Percentiles rank a stretch among this genome's conserved stretches.
phyloP scores from a whole-genome alignment of 2,888 invertebrate species.

The Lordiphosa fenestrarum region DNA sequence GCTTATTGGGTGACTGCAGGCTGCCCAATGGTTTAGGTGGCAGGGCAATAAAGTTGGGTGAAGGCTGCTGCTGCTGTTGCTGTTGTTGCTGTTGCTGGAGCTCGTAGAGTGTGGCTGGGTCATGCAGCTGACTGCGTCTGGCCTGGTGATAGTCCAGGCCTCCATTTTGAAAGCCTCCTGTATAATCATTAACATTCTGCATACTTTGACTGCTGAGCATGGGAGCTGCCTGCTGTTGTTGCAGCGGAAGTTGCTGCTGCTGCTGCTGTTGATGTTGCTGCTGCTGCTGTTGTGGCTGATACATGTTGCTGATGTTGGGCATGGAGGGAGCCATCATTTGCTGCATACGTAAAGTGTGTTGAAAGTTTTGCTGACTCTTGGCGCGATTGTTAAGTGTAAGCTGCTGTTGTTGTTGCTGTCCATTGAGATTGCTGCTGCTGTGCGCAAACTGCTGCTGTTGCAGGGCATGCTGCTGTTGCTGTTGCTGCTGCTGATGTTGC shows the following conservation, averaged over 20 bases:
- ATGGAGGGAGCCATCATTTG: constrained; percentile 80
- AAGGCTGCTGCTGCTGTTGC: constrained; percentile 79
- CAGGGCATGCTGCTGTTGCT: constrained; percentile 67
- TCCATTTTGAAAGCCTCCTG: constrained; percentile 63
- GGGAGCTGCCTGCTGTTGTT: constrained; percentile 32
- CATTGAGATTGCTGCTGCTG: constrained; percentile 78
- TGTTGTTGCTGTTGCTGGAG: constrained; percentile 31
- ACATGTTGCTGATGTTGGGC: constrained; percentile 80
- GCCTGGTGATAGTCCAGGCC: constrained; percentile 56
- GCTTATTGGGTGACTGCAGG: constrained; percentile 79
- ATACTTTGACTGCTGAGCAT: constrained; percentile 80
- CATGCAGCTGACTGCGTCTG: constrained; percentile 81
- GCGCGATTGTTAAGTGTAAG: constrained; percentile 72
- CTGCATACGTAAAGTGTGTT: constrained; percentile 78
- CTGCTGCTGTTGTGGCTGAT: constrained; percentile 69
- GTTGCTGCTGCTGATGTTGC: constrained; percentile 72
- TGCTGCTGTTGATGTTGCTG: constrained; percentile 58
- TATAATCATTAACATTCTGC: constrained; percentile 79
- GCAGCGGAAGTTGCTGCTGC: constrained; percentile 27
- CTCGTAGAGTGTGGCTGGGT: constrained; percentile 82
- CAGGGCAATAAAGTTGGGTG: constrained; percentile 70
- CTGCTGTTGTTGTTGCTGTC: constrained; percentile 60
- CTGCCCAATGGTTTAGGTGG: constrained; percentile 74
- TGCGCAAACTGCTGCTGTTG: constrained; percentile 74
- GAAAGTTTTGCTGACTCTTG: constrained; percentile 76